These are phyloP conservation scores for Cynodonichthys magdalenae DNA, from an alignment of 2,797 vertebrate species.

Conservation along the genomic window DNA sequence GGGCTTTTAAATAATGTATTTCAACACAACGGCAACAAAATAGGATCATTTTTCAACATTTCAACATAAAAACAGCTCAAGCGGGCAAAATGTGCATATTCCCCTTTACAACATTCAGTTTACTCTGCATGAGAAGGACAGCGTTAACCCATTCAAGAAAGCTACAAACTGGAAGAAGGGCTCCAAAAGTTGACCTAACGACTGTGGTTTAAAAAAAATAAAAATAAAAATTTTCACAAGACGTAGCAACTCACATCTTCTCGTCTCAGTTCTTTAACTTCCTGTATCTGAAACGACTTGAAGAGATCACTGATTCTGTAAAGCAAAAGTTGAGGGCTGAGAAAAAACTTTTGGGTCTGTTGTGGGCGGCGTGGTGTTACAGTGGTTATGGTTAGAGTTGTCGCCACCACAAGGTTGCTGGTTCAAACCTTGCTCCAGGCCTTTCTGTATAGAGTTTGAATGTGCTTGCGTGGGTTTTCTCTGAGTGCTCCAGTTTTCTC, in stretches of 20 bases:
- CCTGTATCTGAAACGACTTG: constrained; percentile 14
- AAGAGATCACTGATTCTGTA: constrained; percentile 8
- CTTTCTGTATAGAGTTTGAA: not conserved
- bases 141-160: not conserved
- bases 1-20: constrained; percentile 36
- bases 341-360: constrained; percentile 3
- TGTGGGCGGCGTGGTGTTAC: constrained; percentile 3
- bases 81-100: constrained; percentile 9
- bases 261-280: constrained; percentile 1
- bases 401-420: not conserved
- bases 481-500: not conserved
- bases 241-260: not conserved
- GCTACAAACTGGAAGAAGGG: not conserved
- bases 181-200: constrained; percentile 4
- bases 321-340: constrained; percentile 19
- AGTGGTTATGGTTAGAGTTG: not conserved
- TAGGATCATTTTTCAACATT: constrained; percentile 40
- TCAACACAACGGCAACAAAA: constrained; percentile 25
- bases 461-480: not conserved
- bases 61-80: constrained; percentile 30
- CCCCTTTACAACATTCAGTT: constrained; percentile 7
- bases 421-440: not conserved
- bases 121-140: not conserved
- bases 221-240: not conserved
- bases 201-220: constrained; percentile 4